Evolutionary conservation across 2,113 vertebrate genomes (phyloP).

Genomic region (human): GRCh38 chrX:105862501-105863000

Average conservation of each 20-base stretch:
- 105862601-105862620: conserved; percentile 20
- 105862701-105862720: conserved; percentile 45
- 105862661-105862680: background rate
- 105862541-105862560: background rate
- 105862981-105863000: background rate
- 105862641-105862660: conserved; percentile 36
- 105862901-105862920: background rate
- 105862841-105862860: background rate
- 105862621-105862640: conserved; percentile 41
- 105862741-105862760: conserved; percentile 38
- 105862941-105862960: conserved; percentile 9
- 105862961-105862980: background rate
- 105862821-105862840: conserved; percentile 8
- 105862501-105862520: conserved; percentile 21
- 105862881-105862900: conserved; percentile 27
- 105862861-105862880: background rate
- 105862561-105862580: conserved; percentile 22
- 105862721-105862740: conserved; percentile 34
- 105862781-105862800: background rate
- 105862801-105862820: conserved; percentile 13
- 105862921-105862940: conserved; percentile 44
- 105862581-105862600: conserved; percentile 26
- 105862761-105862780: conserved; percentile 16
- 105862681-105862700: conserved; percentile 48
- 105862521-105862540: conserved; percentile 32